phyloP scores from a whole-genome alignment of 2,797 vertebrate genomes.

The Argentina silus region DNA sequence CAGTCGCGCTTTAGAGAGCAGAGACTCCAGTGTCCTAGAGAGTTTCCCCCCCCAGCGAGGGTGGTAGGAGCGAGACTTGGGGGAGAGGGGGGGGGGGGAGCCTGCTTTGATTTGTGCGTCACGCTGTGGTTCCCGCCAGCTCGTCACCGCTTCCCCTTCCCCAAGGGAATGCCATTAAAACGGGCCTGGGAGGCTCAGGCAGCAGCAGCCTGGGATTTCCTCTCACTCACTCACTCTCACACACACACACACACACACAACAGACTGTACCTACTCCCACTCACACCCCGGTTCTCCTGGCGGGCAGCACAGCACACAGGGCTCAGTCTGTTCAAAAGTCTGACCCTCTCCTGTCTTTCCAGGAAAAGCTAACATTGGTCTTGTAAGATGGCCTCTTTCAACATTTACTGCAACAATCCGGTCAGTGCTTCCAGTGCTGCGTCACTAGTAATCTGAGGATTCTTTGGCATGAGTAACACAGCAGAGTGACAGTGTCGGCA shows the following conservation, averaged over 20 bases:
- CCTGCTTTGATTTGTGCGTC: slow-evolving; percentile 67
- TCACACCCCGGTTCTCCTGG: slow-evolving; percentile 17
- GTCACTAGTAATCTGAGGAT: slow-evolving; percentile 54
- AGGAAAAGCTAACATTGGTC: neutral
- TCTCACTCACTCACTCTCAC: slow-evolving; percentile 17
- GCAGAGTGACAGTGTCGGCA: neutral
- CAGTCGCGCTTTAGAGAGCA: slow-evolving; percentile 65
- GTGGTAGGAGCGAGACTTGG: neutral
- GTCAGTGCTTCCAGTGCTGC: slow-evolving; percentile 35
- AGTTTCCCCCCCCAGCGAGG: slow-evolving; percentile 7
- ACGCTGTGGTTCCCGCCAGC: slow-evolving; percentile 70
- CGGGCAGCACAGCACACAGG: neutral
- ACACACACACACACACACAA: neutral
- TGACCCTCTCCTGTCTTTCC: neutral
- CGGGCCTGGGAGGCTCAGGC: neutral
- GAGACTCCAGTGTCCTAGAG: slow-evolving; percentile 41
- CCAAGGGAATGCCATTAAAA: slow-evolving; percentile 67
- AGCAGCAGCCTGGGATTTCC: slow-evolving; percentile 40
- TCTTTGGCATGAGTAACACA: slow-evolving; percentile 45
- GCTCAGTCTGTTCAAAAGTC: slow-evolving; percentile 19
- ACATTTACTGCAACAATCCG: slow-evolving; percentile 18
- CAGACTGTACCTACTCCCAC: slow-evolving; percentile 21
- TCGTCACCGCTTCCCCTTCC: slow-evolving; percentile 63
- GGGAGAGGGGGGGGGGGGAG: slow-evolving; percentile 51
- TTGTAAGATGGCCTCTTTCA: slow-evolving; percentile 8